These are phyloP conservation scores for Buceros bicornis DNA, from an alignment of 2,797 vertebrate genomes.

Conservation along the genomic window DNA sequence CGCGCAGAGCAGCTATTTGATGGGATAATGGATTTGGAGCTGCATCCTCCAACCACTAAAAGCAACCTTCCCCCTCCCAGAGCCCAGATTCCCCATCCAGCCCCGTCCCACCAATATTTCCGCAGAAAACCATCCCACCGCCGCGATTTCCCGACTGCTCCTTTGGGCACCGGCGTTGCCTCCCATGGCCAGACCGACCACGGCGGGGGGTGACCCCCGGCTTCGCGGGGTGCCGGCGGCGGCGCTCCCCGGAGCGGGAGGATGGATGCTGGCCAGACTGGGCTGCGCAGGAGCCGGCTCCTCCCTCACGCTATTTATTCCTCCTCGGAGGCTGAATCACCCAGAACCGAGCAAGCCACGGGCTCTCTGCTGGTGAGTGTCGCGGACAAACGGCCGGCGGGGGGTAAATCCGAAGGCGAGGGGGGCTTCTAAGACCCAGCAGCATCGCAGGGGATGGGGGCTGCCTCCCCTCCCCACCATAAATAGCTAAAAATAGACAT, in stretches of 20 bases:
- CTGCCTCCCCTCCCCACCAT: neutral
- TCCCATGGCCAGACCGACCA: too few relatives aligned
- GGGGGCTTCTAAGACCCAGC: neutral
- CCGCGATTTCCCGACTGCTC: too few relatives aligned
- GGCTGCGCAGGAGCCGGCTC: slow-evolving; percentile 10
- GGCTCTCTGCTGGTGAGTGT: neutral
- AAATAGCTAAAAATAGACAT: neutral
- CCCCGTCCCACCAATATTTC: neutral
- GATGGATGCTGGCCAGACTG: neutral
- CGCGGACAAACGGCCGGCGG: accelerated
- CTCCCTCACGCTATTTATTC: slow-evolving; percentile 66
- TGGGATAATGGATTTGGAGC: neutral
- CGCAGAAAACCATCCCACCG: neutral
- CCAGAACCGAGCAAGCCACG: accelerated
- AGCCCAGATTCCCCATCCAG: neutral
- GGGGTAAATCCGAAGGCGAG: accelerated
- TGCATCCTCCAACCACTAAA: neutral
- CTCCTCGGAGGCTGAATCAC: neutral
- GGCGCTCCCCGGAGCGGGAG: neutral
- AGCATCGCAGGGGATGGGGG: neutral
- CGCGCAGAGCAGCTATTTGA: accelerated
- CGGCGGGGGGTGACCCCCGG: too few relatives aligned
- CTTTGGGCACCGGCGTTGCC: too few relatives aligned
- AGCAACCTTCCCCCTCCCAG: neutral
- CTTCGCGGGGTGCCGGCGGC: too few relatives aligned